Percentiles rank a stretch among this genome's conserved stretches.
Evolutionary conservation across 2,797 vertebrate genomes (phyloP).

Genomic region (Cyprinella venusta): DNA sequence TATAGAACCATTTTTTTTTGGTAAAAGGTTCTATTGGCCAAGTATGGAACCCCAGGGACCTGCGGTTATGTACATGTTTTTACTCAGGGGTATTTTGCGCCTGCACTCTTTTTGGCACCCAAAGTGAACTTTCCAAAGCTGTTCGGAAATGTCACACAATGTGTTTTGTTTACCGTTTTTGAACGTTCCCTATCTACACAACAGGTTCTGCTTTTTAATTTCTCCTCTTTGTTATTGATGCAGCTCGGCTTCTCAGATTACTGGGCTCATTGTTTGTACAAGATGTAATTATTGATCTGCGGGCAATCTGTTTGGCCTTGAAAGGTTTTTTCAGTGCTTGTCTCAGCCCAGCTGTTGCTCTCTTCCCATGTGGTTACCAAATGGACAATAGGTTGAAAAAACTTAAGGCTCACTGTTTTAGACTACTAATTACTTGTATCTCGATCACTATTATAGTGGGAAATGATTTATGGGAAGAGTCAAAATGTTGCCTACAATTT

Average conservation of each 20-base stretch:
- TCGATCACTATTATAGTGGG: not conserved
- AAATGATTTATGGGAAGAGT: not conserved
- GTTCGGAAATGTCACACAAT: slow-evolving; percentile 42
- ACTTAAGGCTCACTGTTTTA: not conserved
- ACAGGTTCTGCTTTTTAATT: slow-evolving; percentile 10
- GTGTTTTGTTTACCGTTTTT: slow-evolving; percentile 24
- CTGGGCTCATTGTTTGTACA: slow-evolving; percentile 43
- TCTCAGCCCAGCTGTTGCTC: slow-evolving; percentile 36
- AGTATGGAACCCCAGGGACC: too few relatives aligned
- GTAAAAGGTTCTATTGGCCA: too few relatives aligned
- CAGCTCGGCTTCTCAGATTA: slow-evolving; percentile 29
- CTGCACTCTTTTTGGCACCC: not conserved
- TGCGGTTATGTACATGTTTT: slow-evolving; percentile 36
- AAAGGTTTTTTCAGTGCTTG: not conserved
- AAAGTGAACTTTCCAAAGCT: slow-evolving; percentile 30
- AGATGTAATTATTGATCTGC: slow-evolving; percentile 54
- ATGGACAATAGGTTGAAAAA: slow-evolving; percentile 6
- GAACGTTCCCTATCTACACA: not conserved
- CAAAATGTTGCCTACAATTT: not conserved
- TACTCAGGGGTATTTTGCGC: not conserved
- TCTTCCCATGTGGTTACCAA: slow-evolving; percentile 24
- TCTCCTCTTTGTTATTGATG: slow-evolving; percentile 42
- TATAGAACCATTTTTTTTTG: too few relatives aligned
- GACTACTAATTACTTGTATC: not conserved
- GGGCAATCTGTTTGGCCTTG: slow-evolving; percentile 31